These are phyloP conservation scores for Lonchura striata DNA, from an alignment of 2,113 vertebrate species.

Conservation along the genomic window DNA sequence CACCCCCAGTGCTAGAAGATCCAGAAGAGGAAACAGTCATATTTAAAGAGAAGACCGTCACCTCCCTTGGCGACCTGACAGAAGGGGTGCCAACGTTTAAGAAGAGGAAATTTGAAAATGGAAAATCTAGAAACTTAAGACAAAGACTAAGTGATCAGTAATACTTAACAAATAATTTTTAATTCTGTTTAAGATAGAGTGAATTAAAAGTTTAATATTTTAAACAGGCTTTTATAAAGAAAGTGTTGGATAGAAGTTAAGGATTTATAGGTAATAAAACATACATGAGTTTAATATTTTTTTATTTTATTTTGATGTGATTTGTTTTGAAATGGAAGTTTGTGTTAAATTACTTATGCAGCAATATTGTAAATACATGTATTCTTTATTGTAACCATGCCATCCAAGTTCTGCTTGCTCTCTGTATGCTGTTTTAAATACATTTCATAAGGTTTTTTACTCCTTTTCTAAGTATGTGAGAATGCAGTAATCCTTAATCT, in stretches of 20 bases:
- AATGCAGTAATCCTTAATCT: background rate
- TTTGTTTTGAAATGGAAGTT: slow-evolving; percentile 60
- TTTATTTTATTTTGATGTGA: slow-evolving; percentile 61
- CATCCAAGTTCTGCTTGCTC: slow-evolving; percentile 37
- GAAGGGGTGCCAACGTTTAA: slow-evolving; percentile 82
- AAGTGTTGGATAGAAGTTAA: slow-evolving; percentile 36
- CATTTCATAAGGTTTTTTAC: slow-evolving; percentile 6
- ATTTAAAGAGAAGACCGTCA: slow-evolving; percentile 92
- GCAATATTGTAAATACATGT: slow-evolving; percentile 68
- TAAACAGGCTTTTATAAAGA: slow-evolving; percentile 59
- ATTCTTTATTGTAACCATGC: slow-evolving; percentile 52
- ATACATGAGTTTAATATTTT: slow-evolving; percentile 65
- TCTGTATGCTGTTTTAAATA: slow-evolving; percentile 46
- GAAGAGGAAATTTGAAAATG: slow-evolving; percentile 90
- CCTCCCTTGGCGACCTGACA: slow-evolving; percentile 83
- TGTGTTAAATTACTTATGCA: slow-evolving; percentile 61
- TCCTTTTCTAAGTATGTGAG: slow-evolving; percentile 26
- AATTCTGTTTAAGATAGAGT: slow-evolving; percentile 4
- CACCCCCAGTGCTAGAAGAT: slow-evolving; percentile 41
- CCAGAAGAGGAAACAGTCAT: slow-evolving; percentile 78
- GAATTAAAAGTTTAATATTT: slow-evolving; percentile 37
- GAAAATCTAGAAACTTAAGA: slow-evolving; percentile 88
- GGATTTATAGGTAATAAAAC: slow-evolving; percentile 63
- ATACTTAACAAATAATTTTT: slow-evolving; percentile 24
- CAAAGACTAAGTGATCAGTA: slow-evolving; percentile 86